phyloP scores from a whole-genome alignment of 2,113 vertebrate species.

The Pituophis catenifer region DNA sequence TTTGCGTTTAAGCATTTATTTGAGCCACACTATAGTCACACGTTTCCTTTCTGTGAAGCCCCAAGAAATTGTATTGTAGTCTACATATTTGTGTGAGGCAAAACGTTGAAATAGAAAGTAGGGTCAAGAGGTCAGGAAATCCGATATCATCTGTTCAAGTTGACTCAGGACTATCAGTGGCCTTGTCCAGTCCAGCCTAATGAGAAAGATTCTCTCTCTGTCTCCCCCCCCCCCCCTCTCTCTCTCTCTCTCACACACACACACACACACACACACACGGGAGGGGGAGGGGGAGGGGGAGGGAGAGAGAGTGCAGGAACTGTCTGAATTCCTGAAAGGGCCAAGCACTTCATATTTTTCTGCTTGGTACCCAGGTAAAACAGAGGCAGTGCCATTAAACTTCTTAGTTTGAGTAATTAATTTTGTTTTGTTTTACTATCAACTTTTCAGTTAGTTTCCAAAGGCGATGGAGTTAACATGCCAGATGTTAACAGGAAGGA shows the following conservation, averaged over 20 bases:
- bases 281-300: no score
- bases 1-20: slow-evolving; percentile 17
- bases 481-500: slow-evolving; percentile 72
- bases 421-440: slow-evolving; percentile 60
- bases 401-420: slow-evolving; percentile 41
- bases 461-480: slow-evolving; percentile 59
- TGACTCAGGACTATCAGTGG: slow-evolving; percentile 16
- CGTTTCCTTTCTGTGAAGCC: slow-evolving; percentile 37
- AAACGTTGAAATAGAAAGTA: slow-evolving; percentile 30
- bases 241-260: not conserved
- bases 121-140: slow-evolving; percentile 22
- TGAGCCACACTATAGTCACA: slow-evolving; percentile 11
- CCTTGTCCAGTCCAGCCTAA: not conserved
- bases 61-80: not conserved
- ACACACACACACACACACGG: not conserved
- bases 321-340: not conserved
- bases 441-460: slow-evolving; percentile 65
- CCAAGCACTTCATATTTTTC: slow-evolving; percentile 6
- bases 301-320: not conserved
- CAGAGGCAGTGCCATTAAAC: not conserved
- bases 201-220: not conserved
- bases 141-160: slow-evolving; percentile 36
- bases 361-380: slow-evolving; percentile 46
- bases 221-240: not conserved
- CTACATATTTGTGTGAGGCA: not conserved